Evolutionary conservation across 2,888 invertebrate genomes (phyloP).

Genomic region (Mellilla xanthometata): DNA sequence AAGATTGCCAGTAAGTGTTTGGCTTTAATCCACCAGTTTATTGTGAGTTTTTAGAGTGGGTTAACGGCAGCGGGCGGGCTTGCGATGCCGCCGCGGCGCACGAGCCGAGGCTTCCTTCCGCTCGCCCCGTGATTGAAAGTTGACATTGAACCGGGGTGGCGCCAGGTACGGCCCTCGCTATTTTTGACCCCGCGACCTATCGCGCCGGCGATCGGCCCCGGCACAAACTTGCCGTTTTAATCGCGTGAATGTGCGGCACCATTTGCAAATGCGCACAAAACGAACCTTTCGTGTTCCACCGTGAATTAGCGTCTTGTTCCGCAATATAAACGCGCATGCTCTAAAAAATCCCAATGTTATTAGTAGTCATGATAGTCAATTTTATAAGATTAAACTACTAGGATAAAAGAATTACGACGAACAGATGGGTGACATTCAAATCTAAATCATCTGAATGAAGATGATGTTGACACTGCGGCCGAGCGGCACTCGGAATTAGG

Average conservation of each 20-base stretch:
- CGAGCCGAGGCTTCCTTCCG: slow-evolving; percentile 72
- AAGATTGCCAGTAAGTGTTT: too few species aligned
- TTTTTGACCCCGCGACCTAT: slow-evolving; percentile 79
- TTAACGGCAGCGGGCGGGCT: slow-evolving; percentile 22
- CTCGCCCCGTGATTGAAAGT: slow-evolving; percentile 75
- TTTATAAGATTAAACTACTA: slow-evolving; percentile 4
- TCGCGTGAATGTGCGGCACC: slow-evolving; percentile 70
- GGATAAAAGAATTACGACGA: slow-evolving; percentile 21
- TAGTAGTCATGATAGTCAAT: neutral
- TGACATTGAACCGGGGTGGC: slow-evolving; percentile 79
- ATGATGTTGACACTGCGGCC: slow-evolving; percentile 59
- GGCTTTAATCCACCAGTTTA: too few species aligned
- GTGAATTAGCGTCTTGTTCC: slow-evolving; percentile 57
- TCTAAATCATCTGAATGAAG: slow-evolving; percentile 56
- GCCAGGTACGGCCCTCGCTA: slow-evolving; percentile 78
- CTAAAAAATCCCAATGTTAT: too few species aligned
- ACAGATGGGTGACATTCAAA: slow-evolving; percentile 38
- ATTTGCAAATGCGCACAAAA: slow-evolving; percentile 66
- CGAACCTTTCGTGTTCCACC: slow-evolving; percentile 56
- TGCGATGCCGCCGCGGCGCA: slow-evolving; percentile 56
- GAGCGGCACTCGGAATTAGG: slow-evolving; percentile 73
- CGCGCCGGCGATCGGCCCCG: slow-evolving; percentile 77
- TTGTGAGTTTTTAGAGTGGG: slow-evolving; percentile 1
- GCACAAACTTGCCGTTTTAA: slow-evolving; percentile 70
- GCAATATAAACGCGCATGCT: slow-evolving; percentile 33